These are phyloP conservation scores for Pygoscelis antarcticus DNA, from an alignment of 2,113 vertebrate genomes.

Conservation along the genomic window DNA sequence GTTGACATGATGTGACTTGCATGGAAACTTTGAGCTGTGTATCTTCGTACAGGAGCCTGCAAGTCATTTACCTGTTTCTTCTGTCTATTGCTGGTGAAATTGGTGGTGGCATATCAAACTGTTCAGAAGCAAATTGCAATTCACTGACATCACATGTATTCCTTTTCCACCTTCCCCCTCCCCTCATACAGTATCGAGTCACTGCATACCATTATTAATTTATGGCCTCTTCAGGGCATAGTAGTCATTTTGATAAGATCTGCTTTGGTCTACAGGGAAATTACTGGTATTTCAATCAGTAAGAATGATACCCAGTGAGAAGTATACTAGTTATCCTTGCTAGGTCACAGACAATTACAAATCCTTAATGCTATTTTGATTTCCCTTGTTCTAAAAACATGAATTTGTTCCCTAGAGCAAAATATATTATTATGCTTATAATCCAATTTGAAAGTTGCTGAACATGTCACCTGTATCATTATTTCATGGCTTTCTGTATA, in stretches of 20 bases:
- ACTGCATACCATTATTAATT: constrained; percentile 13
- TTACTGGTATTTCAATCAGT: constrained; percentile 22
- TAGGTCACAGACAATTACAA: constrained; percentile 42
- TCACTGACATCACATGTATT: background rate
- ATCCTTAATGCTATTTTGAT: background rate
- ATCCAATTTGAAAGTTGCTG: background rate
- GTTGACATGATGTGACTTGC: background rate
- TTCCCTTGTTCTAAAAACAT: background rate
- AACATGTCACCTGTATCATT: background rate
- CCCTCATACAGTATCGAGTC: background rate
- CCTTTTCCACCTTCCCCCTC: background rate
- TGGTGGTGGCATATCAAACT: background rate
- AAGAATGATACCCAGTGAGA: background rate
- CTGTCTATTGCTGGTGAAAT: background rate
- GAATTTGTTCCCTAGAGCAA: background rate
- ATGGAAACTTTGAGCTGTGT: background rate
- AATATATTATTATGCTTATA: background rate
- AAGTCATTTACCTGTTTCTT: background rate
- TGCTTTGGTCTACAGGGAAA: constrained; percentile 34
- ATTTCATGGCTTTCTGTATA: background rate
- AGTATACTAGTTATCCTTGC: background rate
- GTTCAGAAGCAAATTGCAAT: background rate
- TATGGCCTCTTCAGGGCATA: constrained; percentile 24
- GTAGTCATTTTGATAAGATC: constrained; percentile 21
- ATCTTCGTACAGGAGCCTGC: background rate